Evolutionary conservation across 2,797 vertebrate genomes (phyloP).

Genomic region (Tympanoctomys barrerae): DNA sequence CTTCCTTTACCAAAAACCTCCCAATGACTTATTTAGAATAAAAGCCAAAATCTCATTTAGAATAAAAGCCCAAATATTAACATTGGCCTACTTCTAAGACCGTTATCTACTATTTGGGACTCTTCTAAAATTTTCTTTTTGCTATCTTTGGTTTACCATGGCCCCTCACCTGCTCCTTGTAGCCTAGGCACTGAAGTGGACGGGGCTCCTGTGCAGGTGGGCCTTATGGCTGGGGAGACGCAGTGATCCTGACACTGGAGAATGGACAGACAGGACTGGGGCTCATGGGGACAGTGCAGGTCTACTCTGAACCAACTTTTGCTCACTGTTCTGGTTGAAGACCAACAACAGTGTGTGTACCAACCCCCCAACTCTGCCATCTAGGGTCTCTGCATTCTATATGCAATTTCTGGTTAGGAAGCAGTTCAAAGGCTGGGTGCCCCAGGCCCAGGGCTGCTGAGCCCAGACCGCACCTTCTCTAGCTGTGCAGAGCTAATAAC

Average conservation of each 20-base stretch:
- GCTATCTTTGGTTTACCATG: neutral
- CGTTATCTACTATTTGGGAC: neutral
- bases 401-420: neutral
- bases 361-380: neutral
- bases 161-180: neutral
- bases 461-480: neutral
- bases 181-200: neutral
- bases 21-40: constrained; percentile 15
- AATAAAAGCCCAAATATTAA: neutral
- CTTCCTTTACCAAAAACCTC: neutral
- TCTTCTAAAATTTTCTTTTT: constrained; percentile 29
- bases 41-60: neutral
- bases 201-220: neutral
- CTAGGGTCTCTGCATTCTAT: neutral
- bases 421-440: neutral
- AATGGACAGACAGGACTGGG: neutral
- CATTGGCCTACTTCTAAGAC: neutral
- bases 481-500: neutral
- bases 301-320: neutral
- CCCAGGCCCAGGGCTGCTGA: neutral
- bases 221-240: neutral
- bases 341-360: neutral
- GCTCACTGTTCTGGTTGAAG: neutral
- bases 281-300: neutral
- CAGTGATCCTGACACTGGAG: neutral